phyloP scores from a whole-genome alignment of 2,113 vertebrate genomes.

The Oophaga pumilio region DNA sequence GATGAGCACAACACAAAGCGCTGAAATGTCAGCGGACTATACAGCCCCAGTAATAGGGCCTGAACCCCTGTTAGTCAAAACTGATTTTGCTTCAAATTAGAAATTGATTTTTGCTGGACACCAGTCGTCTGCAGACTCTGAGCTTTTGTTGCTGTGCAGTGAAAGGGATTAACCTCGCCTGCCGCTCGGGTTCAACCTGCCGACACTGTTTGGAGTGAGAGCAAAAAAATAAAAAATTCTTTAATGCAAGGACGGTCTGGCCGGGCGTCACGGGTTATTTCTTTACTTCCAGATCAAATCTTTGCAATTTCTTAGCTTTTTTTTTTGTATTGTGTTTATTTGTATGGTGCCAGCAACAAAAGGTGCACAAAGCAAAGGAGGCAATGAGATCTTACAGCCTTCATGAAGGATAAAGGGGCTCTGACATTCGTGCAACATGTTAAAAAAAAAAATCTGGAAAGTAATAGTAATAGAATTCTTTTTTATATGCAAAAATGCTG shows the following conservation, averaged over 20 bases:
- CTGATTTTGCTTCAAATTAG: slow-evolving; percentile 83
- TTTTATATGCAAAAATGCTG: too few species aligned
- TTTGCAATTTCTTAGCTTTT: slow-evolving; percentile 63
- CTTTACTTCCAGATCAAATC: slow-evolving; percentile 70
- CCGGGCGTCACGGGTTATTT: slow-evolving; percentile 71
- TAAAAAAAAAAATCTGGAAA: too few species aligned
- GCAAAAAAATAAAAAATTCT: slow-evolving; percentile 54
- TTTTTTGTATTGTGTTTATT: slow-evolving; percentile 53
- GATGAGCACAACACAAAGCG: slow-evolving; percentile 75
- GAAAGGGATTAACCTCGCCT: slow-evolving; percentile 74
- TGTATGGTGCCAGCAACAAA: neutral
- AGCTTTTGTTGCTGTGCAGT: slow-evolving; percentile 69
- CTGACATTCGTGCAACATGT: too few species aligned
- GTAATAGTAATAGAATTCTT: too few species aligned
- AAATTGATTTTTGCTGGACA: slow-evolving; percentile 82
- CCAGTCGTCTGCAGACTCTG: slow-evolving; percentile 71
- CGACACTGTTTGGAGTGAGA: slow-evolving; percentile 70
- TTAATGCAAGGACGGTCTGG: slow-evolving; percentile 67
- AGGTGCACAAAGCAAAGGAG: neutral
- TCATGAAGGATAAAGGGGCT: too few species aligned
- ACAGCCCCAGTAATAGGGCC: slow-evolving; percentile 77
- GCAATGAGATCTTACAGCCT: too few species aligned
- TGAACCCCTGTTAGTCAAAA: slow-evolving; percentile 82
- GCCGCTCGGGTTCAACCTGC: slow-evolving; percentile 67
- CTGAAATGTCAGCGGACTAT: slow-evolving; percentile 74